These are phyloP conservation scores for Halcyon leucocephala DNA, from an alignment of 2,797 vertebrate genomes.

Conservation along the genomic window DNA sequence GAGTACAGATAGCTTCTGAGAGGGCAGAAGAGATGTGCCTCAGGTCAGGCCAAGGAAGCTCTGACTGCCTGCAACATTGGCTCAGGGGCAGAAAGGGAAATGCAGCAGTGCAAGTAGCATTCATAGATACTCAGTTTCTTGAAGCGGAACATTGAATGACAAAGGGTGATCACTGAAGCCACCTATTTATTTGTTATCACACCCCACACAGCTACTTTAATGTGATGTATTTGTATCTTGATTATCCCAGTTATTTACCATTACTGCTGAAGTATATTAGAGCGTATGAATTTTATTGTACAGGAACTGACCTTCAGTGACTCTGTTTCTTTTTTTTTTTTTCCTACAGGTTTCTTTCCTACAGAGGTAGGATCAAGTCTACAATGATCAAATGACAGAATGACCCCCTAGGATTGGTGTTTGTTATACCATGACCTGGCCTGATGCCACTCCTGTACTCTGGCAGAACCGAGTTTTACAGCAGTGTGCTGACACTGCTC, in stretches of 20 bases:
- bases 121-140: not conserved
- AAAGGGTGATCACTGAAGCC: not conserved
- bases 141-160: not conserved
- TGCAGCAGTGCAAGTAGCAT: not conserved
- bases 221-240: fast-evolving
- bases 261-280: not conserved
- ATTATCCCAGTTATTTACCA: not conserved
- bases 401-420: fast-evolving
- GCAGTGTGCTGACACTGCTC: not conserved
- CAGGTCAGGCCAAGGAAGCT: not conserved
- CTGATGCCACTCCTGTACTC: not conserved
- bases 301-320: not conserved
- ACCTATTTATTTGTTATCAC: not conserved
- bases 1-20: not conserved
- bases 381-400: not conserved
- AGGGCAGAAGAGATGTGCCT: fast-evolving
- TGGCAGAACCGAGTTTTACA: not conserved
- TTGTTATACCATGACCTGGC: not conserved
- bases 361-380: not conserved
- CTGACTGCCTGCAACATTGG: not conserved
- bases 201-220: not conserved
- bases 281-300: not conserved
- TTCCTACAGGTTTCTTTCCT: not conserved
- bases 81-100: not conserved
- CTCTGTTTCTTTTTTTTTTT: not conserved